Evolutionary conservation across 2,113 vertebrate species (phyloP), one percentile per base, ranked within the genome.

Genomic region (Gambusia holbrooki): DNA sequence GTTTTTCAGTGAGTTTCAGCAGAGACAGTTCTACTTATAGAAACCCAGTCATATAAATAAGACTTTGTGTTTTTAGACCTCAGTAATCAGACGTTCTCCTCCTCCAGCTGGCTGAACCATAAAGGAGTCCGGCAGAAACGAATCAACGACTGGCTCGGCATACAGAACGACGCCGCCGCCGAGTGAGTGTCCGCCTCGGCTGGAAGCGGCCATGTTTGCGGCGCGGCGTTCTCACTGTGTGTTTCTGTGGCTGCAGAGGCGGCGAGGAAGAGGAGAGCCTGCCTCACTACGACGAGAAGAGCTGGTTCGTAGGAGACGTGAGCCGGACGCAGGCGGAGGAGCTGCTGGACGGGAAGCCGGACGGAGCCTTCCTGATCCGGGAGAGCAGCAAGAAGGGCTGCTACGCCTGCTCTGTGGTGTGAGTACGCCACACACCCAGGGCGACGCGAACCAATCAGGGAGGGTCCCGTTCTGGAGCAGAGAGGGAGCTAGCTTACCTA

Each of bases 341-440:
- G 62, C 94, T 99, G 87, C 96, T 99, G 30, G 89, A 93, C 66
- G 97, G 97, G 73, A 98, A 97, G 85, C 95, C 96, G 0, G 96
- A 98, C 32, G 97, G 98, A 76, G 94, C 96, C 1, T 99, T 99
- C 83, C 95, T 99, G 81, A 97, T 99, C 93, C 95, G 98, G 0
- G 96, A 99, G 89, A 99, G 98, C 81, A 99, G 98, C 96, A 98
- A 97, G 88, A 97, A 98, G 87, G 97, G 97, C 90, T 99, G 97
- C 89, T 99, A 98, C 37, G 98, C 98, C 93, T 99, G 97, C 94
- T 99, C 98, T 76, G 97, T 99, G 35, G 96, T 97, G 98, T 99
- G 93, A 97, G 98, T 97, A 69, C 78, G 92, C 45, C 15, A 48
- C 14, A 19, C 40, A 13, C 2, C 0, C 40, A 14, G 12, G 37